Percentiles rank a stretch among this genome's conserved stretches.
phyloP scores from a whole-genome alignment of 30 jellyfish, hydroid and myxozoan species.

The Aurelia aurita region DNA sequence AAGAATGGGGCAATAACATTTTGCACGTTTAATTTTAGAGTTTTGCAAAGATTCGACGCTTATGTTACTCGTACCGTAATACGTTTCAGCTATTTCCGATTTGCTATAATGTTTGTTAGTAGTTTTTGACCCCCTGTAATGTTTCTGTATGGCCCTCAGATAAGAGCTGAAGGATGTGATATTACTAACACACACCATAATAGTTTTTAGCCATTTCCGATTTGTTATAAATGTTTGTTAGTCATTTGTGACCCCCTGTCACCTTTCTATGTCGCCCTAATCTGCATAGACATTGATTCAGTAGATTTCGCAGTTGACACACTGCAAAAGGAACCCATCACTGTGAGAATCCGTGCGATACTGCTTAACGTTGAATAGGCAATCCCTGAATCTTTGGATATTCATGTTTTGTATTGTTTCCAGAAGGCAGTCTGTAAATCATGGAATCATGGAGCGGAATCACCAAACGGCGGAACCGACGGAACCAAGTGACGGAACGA shows the following conservation, averaged over 20 bases:
- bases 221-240: background rate
- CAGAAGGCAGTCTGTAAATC: background rate
- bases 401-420: background rate
- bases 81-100: slow-evolving; percentile 12
- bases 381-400: slow-evolving; percentile 1
- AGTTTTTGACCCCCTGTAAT: slow-evolving; percentile 20
- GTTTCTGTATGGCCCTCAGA: background rate
- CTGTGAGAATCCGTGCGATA: slow-evolving; percentile 2
- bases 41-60: too few species aligned
- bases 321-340: slow-evolving; percentile 12
- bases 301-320: slow-evolving; percentile 16
- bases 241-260: slow-evolving; percentile 26
- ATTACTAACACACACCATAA: too few species aligned
- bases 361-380: background rate
- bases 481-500: too few species aligned
- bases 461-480: too few species aligned
- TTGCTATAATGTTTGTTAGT: background rate
- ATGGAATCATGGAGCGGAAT: too few species aligned
- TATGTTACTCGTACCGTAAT: too few species aligned
- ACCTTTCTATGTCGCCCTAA: slow-evolving; percentile 4
- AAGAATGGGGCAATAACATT: too few species aligned
- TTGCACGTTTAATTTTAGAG: too few species aligned
- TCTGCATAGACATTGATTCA: background rate
- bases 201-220: slow-evolving; percentile 17
- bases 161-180: too few species aligned